Evolutionary conservation across 2,113 vertebrate species (phyloP).

Genomic region (Cryptoleucopteryx plumbea): DNA sequence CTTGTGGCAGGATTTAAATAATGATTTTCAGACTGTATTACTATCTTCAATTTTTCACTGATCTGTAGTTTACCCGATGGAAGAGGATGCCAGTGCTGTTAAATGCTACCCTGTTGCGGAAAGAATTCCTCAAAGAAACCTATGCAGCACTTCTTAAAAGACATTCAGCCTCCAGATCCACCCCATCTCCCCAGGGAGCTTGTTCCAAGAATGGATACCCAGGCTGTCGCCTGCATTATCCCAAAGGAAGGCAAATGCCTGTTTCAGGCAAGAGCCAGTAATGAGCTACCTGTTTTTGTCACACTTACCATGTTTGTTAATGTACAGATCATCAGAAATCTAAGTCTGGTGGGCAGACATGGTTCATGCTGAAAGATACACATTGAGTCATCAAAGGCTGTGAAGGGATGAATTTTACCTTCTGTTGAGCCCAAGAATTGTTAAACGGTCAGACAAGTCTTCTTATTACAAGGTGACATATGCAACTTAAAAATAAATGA

Average conservation of each 20-base stretch:
- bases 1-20: neutral
- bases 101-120: neutral
- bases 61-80: neutral
- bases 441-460: neutral
- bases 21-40: neutral
- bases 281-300: neutral
- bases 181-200: accelerated
- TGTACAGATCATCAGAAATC: neutral
- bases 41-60: neutral
- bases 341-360: neutral
- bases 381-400: neutral
- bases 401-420: neutral
- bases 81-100: neutral
- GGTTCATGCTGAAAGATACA: neutral
- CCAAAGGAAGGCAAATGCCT: neutral
- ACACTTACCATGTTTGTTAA: neutral
- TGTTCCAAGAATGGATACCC: neutral
- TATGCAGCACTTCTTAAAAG: neutral
- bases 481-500: neutral
- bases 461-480: neutral
- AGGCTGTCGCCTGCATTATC: neutral
- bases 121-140: neutral
- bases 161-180: neutral
- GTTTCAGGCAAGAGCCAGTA: neutral
- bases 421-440: neutral